These are phyloP conservation scores for Dolichomitus sp. DNA, from an alignment of 2,888 invertebrate species.

Conservation along the genomic window DNA sequence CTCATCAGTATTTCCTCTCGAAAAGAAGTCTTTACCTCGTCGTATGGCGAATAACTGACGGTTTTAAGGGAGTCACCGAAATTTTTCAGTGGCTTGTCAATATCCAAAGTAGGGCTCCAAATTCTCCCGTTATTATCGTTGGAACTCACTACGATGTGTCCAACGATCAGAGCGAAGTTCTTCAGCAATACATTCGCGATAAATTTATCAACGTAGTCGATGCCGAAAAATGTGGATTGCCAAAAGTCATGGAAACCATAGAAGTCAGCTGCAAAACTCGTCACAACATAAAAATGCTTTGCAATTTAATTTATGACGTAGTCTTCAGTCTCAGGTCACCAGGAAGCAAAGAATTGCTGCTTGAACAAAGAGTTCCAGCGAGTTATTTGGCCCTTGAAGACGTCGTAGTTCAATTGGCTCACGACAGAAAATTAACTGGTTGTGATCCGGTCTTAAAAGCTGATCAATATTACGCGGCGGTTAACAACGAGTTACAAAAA, in stretches of 20 bases:
- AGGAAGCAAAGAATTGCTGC: constrained; percentile 95
- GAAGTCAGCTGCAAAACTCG: constrained; percentile 96
- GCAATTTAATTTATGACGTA: constrained; percentile 97
- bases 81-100: constrained; percentile 99
- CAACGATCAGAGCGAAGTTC: constrained; percentile 91
- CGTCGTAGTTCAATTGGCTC: constrained; percentile 93
- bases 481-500: constrained; percentile 88
- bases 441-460: constrained; percentile 94
- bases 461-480: constrained; percentile 90
- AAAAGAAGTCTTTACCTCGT: constrained; percentile 98
- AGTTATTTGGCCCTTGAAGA: constrained; percentile 98
- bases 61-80: constrained; percentile 94
- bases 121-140: constrained; percentile 98
- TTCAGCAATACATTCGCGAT: constrained; percentile 95
- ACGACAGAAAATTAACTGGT: constrained; percentile 90
- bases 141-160: constrained; percentile 98
- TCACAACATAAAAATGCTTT: constrained; percentile 95
- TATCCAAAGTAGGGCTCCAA: constrained; percentile 97
- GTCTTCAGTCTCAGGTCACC: constrained; percentile 97
- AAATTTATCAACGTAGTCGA: constrained; percentile 97
- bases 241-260: constrained; percentile 96
- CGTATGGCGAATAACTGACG: constrained; percentile 97
- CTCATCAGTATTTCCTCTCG: constrained; percentile 99
- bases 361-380: constrained; percentile 98
- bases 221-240: constrained; percentile 98